A percentile compares a stretch with the other conserved stretches of the same genome.
phyloP scores from a whole-genome alignment of 2,888 invertebrate species.

The Morpho deidamia region DNA sequence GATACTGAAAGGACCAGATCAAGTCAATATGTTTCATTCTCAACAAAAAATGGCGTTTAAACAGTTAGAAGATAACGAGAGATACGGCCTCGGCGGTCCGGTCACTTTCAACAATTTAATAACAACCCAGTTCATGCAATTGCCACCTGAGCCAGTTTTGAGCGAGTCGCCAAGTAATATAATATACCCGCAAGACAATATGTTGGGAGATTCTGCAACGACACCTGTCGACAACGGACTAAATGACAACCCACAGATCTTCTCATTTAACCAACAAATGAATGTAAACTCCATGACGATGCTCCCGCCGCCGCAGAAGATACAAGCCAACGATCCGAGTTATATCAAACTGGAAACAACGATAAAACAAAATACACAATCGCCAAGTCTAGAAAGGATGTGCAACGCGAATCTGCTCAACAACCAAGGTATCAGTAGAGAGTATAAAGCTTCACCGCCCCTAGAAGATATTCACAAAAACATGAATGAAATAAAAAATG shows the following conservation, averaged over 20 bases:
- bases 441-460: constrained; percentile 69
- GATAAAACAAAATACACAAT: constrained; percentile 69
- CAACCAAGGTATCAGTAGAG: constrained; percentile 48
- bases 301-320: constrained; percentile 58
- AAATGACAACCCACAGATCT: constrained; percentile 52
- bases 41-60: constrained; percentile 72
- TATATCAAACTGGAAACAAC: constrained; percentile 70
- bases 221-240: constrained; percentile 53
- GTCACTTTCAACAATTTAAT: constrained; percentile 70
- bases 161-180: constrained; percentile 58
- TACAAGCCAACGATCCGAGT: constrained; percentile 60
- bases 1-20: constrained; percentile 70
- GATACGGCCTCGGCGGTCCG: constrained; percentile 58
- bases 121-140: constrained; percentile 68
- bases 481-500: constrained; percentile 66
- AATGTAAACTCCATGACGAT: constrained; percentile 58
- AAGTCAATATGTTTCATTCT: constrained; percentile 70
- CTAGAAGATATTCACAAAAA: constrained; percentile 67
- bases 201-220: constrained; percentile 48
- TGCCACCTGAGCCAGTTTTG: constrained; percentile 55
- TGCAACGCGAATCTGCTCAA: constrained; percentile 60
- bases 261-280: constrained; percentile 63
- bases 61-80: constrained; percentile 60
- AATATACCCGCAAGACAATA: constrained; percentile 54
- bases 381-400: constrained; percentile 66